Conservation (phyloP, 2,113 vertebrate species). For the Mormyrus lacerda region DNA sequence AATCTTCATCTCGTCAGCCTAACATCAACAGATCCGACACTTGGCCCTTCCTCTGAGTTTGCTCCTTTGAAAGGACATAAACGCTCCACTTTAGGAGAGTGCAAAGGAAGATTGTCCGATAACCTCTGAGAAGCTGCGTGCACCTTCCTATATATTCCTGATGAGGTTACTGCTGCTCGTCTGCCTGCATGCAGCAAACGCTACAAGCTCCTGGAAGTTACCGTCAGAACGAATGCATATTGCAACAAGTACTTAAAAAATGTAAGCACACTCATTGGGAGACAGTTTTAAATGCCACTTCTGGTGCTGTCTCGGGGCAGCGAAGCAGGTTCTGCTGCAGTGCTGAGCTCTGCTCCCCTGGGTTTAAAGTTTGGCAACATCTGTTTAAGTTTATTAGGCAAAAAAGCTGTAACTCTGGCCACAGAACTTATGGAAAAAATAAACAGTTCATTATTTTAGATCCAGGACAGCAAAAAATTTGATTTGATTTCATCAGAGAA, state of each 20-base stretch:
- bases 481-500: neutral
- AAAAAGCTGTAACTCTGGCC: conserved; percentile 21
- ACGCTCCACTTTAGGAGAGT: conserved; percentile 19
- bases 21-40: conserved; percentile 27
- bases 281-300: conserved; percentile 24
- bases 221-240: neutral
- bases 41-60: conserved; percentile 11
- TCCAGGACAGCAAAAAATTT: neutral
- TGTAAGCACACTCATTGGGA: neutral
- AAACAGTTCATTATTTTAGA: conserved; percentile 17
- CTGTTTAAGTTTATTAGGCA: conserved; percentile 64
- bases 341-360: conserved; percentile 33
- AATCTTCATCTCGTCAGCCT: conserved; percentile 18
- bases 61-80: conserved; percentile 22
- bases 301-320: conserved; percentile 37
- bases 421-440: conserved; percentile 21
- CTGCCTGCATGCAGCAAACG: neutral
- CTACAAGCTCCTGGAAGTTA: neutral
- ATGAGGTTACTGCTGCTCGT: neutral
- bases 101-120: conserved; percentile 19
- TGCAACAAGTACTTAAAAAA: neutral
- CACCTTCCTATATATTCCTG: neutral
- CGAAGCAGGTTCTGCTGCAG: conserved; percentile 50
- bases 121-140: neutral
- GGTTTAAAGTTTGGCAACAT: conserved; percentile 64